Conservation (phyloP, 2,113 vertebrate genomes). For the Pseudopipra pipra region DNA sequence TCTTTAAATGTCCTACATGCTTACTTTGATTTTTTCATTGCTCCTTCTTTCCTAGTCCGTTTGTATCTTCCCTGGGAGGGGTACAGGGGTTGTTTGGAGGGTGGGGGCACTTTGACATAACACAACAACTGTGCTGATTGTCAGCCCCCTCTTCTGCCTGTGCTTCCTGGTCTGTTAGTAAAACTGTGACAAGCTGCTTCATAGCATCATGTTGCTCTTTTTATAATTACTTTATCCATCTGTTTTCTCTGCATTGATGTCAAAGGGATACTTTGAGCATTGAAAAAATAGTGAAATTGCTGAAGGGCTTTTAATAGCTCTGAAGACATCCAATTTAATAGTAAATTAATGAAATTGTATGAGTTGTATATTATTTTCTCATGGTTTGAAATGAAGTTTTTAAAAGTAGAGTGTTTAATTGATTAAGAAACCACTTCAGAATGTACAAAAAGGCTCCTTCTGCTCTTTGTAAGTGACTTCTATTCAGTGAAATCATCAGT, state of each 20-base stretch:
- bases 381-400: slow-evolving; percentile 3
- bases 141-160: background rate
- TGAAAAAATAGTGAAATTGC: background rate
- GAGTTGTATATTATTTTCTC: background rate
- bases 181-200: slow-evolving; percentile 19
- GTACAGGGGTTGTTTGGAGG: background rate
- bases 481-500: background rate
- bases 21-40: background rate
- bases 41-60: background rate
- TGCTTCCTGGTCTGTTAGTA: background rate
- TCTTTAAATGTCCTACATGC: background rate
- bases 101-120: background rate
- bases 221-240: slow-evolving; percentile 1
- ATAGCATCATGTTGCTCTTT: background rate
- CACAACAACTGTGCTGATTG: background rate
- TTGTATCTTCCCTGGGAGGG: background rate
- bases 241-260: slow-evolving; percentile 31
- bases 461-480: background rate
- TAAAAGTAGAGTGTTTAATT: slow-evolving; percentile 2
- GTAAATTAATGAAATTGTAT: background rate
- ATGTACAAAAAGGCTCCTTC: background rate
- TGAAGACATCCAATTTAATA: background rate
- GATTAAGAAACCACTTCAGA: slow-evolving; percentile 40
- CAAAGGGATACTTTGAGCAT: background rate
- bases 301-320: slow-evolving; percentile 31